These are phyloP conservation scores for Spondyliosoma cantharus DNA, from an alignment of 2,797 vertebrate genomes.

Conservation along the genomic window DNA sequence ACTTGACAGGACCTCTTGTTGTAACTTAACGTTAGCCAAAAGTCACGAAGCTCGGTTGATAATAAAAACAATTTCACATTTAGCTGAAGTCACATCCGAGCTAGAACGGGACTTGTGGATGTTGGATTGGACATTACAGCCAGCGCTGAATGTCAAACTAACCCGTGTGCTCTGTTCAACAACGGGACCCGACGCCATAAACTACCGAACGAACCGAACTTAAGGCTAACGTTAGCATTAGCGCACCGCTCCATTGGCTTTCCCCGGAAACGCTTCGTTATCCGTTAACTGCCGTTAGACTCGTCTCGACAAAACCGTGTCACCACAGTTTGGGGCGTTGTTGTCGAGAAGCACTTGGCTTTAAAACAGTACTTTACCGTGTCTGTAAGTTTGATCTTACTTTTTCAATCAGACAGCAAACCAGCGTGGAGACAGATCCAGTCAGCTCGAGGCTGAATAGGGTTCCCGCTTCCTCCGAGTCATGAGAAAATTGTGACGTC, in stretches of 20 bases:
- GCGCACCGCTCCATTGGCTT: background rate
- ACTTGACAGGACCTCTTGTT: too few relatives aligned
- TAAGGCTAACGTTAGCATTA: conserved; percentile 20
- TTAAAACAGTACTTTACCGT: conserved; percentile 23
- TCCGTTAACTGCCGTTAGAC: background rate
- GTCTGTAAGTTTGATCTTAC: conserved; percentile 36
- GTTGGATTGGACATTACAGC: background rate
- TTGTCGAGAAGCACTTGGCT: background rate
- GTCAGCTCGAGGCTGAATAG: conserved; percentile 6
- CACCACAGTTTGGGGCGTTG: fast-evolving
- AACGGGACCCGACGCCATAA: background rate
- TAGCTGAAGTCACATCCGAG: background rate
- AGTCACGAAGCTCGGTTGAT: too few relatives aligned
- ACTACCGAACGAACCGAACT: background rate
- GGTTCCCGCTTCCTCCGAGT: conserved; percentile 71
- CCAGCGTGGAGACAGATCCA: conserved; percentile 44
- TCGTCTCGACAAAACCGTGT: background rate
- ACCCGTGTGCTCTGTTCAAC: background rate
- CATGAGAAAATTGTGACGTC: conserved; percentile 29
- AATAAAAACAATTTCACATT: too few relatives aligned
- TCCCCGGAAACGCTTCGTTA: background rate
- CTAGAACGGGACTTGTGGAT: background rate
- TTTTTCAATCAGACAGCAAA: conserved; percentile 32
- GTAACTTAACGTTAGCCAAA: too few relatives aligned
- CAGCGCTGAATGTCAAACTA: background rate